Conservation (phyloP, 2,113 vertebrate species). For the Microtus ochrogaster region DNA sequence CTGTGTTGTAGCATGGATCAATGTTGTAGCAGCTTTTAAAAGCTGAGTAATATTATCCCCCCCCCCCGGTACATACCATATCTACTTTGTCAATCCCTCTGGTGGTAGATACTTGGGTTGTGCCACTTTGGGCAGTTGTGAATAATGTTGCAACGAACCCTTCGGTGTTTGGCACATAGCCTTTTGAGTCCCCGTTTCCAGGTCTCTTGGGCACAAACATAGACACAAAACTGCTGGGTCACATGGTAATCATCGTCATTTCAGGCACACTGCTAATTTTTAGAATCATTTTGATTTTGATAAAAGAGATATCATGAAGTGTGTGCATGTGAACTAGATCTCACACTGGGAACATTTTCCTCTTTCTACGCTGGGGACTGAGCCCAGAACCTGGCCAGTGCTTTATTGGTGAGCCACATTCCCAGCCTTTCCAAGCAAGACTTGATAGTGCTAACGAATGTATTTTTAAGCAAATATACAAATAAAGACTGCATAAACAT, state of each 20-base stretch:
- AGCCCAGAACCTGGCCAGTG: neutral
- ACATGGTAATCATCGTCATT: neutral
- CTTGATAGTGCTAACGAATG: neutral
- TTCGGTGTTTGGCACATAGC: neutral
- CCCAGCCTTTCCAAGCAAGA: neutral
- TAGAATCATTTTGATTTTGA: conserved; percentile 44
- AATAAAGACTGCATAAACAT: neutral
- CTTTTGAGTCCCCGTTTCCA: neutral
- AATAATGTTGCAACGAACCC: neutral
- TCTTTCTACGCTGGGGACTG: neutral
- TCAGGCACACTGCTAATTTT: neutral
- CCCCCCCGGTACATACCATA: neutral
- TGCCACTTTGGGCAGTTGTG: neutral
- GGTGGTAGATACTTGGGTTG: neutral
- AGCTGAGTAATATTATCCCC: neutral
- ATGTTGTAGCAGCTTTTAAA: neutral
- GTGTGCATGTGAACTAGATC: neutral
- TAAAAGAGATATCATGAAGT: conserved; percentile 24
- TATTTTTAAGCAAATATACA: neutral
- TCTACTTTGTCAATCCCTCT: conserved; percentile 16
- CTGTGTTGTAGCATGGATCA: neutral
- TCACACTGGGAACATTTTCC: neutral
- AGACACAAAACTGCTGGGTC: neutral
- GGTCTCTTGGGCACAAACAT: neutral
- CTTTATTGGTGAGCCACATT: neutral